Evolutionary conservation across 2,797 vertebrate species (phyloP), one percentile per base, ranked within the genome.

Genomic region (Coranthus polyacanthus): DNA sequence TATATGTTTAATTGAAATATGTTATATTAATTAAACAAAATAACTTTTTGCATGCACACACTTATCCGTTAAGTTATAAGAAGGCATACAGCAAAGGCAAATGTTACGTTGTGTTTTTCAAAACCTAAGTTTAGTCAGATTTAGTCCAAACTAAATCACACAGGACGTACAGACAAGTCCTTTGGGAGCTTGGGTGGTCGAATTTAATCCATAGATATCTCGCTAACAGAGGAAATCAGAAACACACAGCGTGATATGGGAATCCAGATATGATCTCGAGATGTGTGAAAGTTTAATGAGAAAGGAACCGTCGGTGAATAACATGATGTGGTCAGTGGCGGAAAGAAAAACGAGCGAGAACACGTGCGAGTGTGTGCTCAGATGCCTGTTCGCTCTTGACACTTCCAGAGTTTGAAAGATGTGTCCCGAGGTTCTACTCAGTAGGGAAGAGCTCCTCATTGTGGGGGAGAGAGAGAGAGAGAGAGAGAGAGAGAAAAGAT

Each of bases 261-360:
- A 56, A 57, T 57, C 67, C 24, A 64, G 70, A 64, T 67, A 39
- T 63, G 37, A 47, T 55, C 36, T 59, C 24, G 72, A 53, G 26
- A 55, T 47, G 34, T 58, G 29, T 73, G 54, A 79, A 72, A 68
- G 56, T 77, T 72, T 78, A 69, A 75, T 75, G 55, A 81, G 16
- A 15, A 47, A 42, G 21, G 44, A 57, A 26, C 29, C 15, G 34
- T 44, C 18, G 49, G 36, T 39, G 50, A 72, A 29, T 49, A 59
- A 12, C 17, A 52, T 37, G n/a, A n/a, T 16, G 8, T n/a, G 54
- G 39, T 52, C 21, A 54, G n/a, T n/a, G n/a, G n/a, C n/a, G n/a
- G 18, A 16, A 22, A 10, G 13, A 15, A 39, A 24, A 45, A 38
- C 34, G 10, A 57, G 17, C 21, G 32, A 43, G 16, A 38, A 20